phyloP scores from a whole-genome alignment of 2,113 vertebrate genomes.

The Scomber colias region DNA sequence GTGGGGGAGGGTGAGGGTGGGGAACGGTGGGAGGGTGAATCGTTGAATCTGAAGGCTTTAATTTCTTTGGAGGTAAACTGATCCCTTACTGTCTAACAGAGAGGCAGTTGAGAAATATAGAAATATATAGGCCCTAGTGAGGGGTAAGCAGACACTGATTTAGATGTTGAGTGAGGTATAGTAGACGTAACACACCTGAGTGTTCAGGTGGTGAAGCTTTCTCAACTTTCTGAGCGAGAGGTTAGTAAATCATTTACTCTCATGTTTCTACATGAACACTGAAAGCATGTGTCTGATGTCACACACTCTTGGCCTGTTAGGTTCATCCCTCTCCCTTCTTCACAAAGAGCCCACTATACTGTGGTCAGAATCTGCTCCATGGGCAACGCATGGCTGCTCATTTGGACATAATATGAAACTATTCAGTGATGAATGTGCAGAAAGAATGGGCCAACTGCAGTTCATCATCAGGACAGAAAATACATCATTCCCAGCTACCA shows the following conservation, averaged over 20 bases:
- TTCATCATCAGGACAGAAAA: constrained; percentile 13
- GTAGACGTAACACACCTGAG: background rate
- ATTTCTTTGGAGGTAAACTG: constrained; percentile 1
- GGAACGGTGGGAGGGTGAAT: background rate
- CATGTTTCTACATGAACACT: background rate
- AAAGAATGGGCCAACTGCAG: constrained; percentile 18
- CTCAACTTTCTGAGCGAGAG: background rate
- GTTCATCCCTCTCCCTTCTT: background rate
- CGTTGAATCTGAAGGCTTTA: background rate
- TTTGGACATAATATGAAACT: constrained; percentile 52
- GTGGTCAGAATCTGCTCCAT: constrained; percentile 29
- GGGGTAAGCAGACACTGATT: background rate
- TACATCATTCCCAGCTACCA: background rate
- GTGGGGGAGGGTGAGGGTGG: background rate
- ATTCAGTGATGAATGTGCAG: constrained; percentile 40
- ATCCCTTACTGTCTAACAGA: background rate
- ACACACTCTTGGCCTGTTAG: background rate
- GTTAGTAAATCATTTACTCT: background rate
- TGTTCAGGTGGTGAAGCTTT: background rate
- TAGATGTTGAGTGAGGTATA: background rate
- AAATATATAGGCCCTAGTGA: background rate
- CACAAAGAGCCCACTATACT: constrained; percentile 57
- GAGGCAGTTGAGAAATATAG: background rate
- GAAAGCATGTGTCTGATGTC: constrained; percentile 10
- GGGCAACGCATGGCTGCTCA: constrained; percentile 61